phyloP scores from a whole-genome alignment of 1,140 invertebrate genomes.

The Trypoxylus dichotomus region DNA sequence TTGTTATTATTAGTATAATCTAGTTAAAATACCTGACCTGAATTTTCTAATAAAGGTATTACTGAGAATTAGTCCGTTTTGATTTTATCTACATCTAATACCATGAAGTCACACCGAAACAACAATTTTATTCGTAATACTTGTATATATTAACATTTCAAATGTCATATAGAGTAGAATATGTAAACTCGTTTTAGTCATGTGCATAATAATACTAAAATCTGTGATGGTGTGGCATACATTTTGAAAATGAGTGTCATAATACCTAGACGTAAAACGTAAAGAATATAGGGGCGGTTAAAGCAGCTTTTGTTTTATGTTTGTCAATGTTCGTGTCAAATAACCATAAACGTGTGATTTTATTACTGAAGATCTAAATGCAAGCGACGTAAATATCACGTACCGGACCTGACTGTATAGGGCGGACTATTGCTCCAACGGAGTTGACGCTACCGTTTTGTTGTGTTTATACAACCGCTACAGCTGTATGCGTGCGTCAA shows the following conservation, averaged over 20 bases:
- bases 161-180: too few species aligned
- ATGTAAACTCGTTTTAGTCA: background rate
- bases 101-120: too few species aligned
- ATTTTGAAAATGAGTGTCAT: background rate
- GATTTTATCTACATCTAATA: too few species aligned
- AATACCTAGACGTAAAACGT: background rate
- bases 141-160: too few species aligned
- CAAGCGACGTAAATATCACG: conserved; percentile 5
- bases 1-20: too few species aligned
- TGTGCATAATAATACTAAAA: background rate
- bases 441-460: background rate
- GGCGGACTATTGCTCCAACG: background rate
- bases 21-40: too few species aligned
- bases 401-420: background rate
- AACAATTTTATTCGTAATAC: too few species aligned
- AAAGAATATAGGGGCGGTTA: background rate
- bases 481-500: background rate
- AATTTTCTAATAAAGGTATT: too few species aligned
- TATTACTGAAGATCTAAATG: background rate
- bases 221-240: background rate
- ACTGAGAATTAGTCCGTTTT: too few species aligned
- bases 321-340: conserved; percentile 23
- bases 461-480: background rate
- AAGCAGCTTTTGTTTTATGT: conserved; percentile 3
- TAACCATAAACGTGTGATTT: conserved; percentile 28